Conservation (phyloP, 1,140 invertebrate genomes). For the Chionoecetes opilio region DNA sequence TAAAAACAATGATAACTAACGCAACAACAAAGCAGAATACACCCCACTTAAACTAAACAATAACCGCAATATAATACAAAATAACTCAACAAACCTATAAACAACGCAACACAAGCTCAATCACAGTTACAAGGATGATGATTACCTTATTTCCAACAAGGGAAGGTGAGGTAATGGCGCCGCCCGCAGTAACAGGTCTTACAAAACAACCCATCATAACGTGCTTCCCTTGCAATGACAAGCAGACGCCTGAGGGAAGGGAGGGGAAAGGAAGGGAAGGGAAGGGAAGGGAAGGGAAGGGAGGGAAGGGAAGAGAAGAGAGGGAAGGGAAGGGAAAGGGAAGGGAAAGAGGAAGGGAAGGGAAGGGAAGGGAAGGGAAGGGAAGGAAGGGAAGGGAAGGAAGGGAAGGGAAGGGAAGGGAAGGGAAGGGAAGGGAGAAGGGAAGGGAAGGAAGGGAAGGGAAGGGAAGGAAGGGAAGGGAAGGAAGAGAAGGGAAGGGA, state of each 20-base stretch:
- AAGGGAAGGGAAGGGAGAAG: too few species aligned
- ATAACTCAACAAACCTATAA: not conserved
- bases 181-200: not conserved
- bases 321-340: not conserved
- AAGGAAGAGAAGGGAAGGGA: too few species aligned
- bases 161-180: not conserved
- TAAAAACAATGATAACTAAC: not conserved
- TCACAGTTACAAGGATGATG: not conserved
- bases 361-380: too few species aligned
- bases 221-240: not conserved
- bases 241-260: not conserved
- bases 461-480: too few species aligned
- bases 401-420: too few species aligned
- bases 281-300: not conserved
- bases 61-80: not conserved
- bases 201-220: not conserved
- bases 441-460: too few species aligned
- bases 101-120: not conserved
- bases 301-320: not conserved
- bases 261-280: not conserved
- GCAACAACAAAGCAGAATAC: not conserved
- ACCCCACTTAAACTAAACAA: not conserved
- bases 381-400: too few species aligned
- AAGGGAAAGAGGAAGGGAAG: too few species aligned
- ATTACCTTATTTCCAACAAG: too few species aligned